A percentile compares a stretch with the other conserved stretches of the same genome.
Evolutionary conservation across 1,140 invertebrate species (phyloP).

Genomic region (Drosophila nebulosa): DNA sequence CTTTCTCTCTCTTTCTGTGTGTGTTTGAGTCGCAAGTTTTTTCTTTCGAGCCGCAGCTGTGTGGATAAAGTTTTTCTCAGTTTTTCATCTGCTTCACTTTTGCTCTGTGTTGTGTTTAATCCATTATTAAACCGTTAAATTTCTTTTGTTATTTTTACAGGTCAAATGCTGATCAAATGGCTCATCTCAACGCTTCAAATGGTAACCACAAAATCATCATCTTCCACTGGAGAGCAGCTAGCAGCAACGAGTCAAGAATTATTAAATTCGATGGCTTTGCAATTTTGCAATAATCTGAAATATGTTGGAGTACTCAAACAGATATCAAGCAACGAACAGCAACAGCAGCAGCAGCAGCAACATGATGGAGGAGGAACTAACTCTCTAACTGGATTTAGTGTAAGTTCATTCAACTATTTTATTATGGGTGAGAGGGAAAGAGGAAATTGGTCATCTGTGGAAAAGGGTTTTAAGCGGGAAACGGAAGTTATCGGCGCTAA

Average conservation of each 20-base stretch:
- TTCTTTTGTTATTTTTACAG: slow-evolving; percentile 81
- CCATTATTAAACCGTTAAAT: not conserved
- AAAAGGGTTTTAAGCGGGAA: slow-evolving; percentile 18
- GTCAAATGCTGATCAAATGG: slow-evolving; percentile 95
- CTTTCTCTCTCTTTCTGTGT: no score
- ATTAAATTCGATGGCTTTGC: slow-evolving; percentile 87
- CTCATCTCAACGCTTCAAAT: slow-evolving; percentile 89
- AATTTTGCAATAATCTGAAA: slow-evolving; percentile 94
- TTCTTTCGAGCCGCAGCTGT: slow-evolving; percentile 36
- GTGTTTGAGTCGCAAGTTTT: slow-evolving; percentile 11
- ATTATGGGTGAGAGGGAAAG: not conserved
- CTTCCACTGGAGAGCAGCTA: slow-evolving; percentile 29
- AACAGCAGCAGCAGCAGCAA: slow-evolving; percentile 38
- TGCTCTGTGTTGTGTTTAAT: not conserved
- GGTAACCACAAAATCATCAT: slow-evolving; percentile 56
- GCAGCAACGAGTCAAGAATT: slow-evolving; percentile 83
- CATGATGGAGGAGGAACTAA: slow-evolving; percentile 66
- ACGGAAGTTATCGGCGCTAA: slow-evolving; percentile 60
- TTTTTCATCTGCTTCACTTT: not conserved
- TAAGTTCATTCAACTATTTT: slow-evolving; percentile 81
- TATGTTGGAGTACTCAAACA: slow-evolving; percentile 91
- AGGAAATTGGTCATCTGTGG: slow-evolving; percentile 43
- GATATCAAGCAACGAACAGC: slow-evolving; percentile 81
- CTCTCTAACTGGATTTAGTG: slow-evolving; percentile 86
- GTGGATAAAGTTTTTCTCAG: slow-evolving; percentile 32